Evolutionary conservation across 2,797 vertebrate species (phyloP), one percentile per base, ranked within the genome.

Genomic region (Carcharodon carcharias): DNA sequence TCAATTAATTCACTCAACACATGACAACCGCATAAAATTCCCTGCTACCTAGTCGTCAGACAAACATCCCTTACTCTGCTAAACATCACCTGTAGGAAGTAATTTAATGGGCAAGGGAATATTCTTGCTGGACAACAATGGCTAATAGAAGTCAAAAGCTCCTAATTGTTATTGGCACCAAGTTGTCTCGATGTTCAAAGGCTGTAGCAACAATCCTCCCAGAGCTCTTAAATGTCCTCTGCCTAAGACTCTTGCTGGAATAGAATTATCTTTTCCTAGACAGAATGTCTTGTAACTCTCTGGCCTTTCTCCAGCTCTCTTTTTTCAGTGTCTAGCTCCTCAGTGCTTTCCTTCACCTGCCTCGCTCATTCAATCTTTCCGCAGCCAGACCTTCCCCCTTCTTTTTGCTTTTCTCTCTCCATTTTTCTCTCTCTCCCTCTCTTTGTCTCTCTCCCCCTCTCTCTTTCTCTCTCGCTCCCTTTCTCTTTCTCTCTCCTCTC

Each of bases 111-210:
- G 40, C 50, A 85, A 23, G 82, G 23, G 45, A 85, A 85, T 23
- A 23, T 85, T 50, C 40, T 21, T 85, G 82, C 45, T 50, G 82
- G 82, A 50, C 40, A 85, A 85, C 82, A 85, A 2, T 85, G 21
- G 45, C 82, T 85, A 85, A 85, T 85, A 5, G 82, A 85, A 5
- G 45, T 85, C 82, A 85, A 23, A 50, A 5, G 45, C 6, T 85
- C 21, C 45, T 85, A 85, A 85, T 85, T 85, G 40, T 26, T 85
- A 85, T 85, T 85, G 82, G 82, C 82, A 85, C 82, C 82, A 85
- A 50, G 40, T 21, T 50, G 82, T 85, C 82, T 85, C 82, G 18
- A 23, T 50, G 45, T 45, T 85, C 2, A 21, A 40, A 85, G 40
- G 21, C 26, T 85, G 82, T 1, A 50, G 21, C 40, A 85, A 85